These are phyloP conservation scores for Rhinogobius similis DNA, from an alignment of 2,113 vertebrate genomes.

Conservation along the genomic window DNA sequence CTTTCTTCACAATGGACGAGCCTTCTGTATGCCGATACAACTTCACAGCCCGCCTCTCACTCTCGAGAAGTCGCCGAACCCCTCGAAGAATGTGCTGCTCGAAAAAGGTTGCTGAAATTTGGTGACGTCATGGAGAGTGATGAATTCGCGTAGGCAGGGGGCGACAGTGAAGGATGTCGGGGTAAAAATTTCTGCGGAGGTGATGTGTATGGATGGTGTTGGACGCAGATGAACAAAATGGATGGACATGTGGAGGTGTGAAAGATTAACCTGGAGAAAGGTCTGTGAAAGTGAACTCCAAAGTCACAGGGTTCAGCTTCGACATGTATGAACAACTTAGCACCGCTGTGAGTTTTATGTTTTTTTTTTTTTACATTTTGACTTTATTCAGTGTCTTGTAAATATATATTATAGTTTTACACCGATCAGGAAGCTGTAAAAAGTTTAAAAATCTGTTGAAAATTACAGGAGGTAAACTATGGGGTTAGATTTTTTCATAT, in stretches of 20 bases:
- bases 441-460: too few relatives aligned
- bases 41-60: too few relatives aligned
- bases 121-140: slow-evolving; percentile 44
- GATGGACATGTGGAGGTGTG: slow-evolving; percentile 6
- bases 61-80: not conserved
- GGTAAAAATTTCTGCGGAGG: slow-evolving; percentile 41
- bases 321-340: not conserved
- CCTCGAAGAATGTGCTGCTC: not conserved
- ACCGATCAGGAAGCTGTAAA: too few relatives aligned
- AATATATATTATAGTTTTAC: too few relatives aligned
- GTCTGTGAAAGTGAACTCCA: slow-evolving; percentile 15
- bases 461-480: too few relatives aligned
- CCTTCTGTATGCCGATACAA: slow-evolving; percentile 62
- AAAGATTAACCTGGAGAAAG: slow-evolving; percentile 17
- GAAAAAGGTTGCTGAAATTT: not conserved
- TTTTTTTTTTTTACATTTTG: too few relatives aligned
- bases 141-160: slow-evolving; percentile 46
- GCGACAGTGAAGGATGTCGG: slow-evolving; percentile 64
- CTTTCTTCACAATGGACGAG: slow-evolving; percentile 49
- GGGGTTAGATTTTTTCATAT: too few relatives aligned
- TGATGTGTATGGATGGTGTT: slow-evolving; percentile 52
- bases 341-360: not conserved
- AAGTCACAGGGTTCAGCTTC: not conserved
- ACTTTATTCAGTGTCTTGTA: too few relatives aligned
- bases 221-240: slow-evolving; percentile 17